A percentile compares a stretch with the other conserved stretches of the same genome.
Conservation (phyloP, 1,140 invertebrate species). For the Diprion similis region DNA sequence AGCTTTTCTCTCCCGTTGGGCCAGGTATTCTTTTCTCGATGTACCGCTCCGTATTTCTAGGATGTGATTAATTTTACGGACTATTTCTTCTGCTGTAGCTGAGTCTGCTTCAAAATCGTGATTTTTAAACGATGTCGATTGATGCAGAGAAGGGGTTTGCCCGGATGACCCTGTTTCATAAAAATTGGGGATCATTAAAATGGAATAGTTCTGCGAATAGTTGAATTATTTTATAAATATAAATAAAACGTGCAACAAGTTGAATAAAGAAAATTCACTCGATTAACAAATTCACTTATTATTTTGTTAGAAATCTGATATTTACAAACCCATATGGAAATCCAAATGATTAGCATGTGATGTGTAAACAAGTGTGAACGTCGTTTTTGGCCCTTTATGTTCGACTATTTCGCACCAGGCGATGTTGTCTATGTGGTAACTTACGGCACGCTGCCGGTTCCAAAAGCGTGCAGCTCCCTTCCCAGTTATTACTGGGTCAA, state of each 20-base stretch:
- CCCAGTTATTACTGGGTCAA: conserved; percentile 79
- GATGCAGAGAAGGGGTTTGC: conserved; percentile 54
- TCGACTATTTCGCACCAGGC: conserved; percentile 86
- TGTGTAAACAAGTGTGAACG: conserved; percentile 70
- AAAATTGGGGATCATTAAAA: conserved; percentile 19
- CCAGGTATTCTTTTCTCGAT: conserved; percentile 79
- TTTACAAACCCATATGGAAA: conserved; percentile 46
- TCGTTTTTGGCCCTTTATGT: conserved; percentile 67
- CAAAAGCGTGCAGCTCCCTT: conserved; percentile 75
- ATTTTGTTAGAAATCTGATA: conserved; percentile 17
- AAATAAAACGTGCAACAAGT: too few species aligned
- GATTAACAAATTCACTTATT: too few species aligned
- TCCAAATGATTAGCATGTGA: conserved; percentile 48
- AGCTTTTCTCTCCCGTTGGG: conserved; percentile 67
- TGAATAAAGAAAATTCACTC: too few species aligned
- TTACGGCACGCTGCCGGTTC: conserved; percentile 73
- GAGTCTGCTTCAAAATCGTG: conserved; percentile 87
- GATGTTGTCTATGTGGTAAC: conserved; percentile 84
- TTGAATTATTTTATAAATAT: not conserved
- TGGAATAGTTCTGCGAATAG: conserved; percentile 18
- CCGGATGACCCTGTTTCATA: conserved; percentile 49
- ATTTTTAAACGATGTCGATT: conserved; percentile 75
- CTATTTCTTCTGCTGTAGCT: conserved; percentile 78
- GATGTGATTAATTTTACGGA: conserved; percentile 87
- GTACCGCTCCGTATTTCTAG: conserved; percentile 80